Evolutionary conservation across 1,140 invertebrate species (phyloP).

Genomic region (Atta colombica): DNA sequence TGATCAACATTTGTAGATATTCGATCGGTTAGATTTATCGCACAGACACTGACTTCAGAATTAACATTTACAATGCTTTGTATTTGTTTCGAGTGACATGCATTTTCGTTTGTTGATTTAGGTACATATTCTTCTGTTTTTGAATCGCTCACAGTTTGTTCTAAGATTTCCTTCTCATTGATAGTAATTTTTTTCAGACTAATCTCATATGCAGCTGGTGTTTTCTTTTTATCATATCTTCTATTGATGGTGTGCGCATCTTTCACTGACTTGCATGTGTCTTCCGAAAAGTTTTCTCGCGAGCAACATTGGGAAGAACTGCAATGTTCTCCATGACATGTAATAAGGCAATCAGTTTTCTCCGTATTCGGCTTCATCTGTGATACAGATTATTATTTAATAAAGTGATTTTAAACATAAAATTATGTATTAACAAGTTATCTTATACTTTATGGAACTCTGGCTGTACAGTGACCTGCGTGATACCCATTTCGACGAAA

Average conservation of each 20-base stretch:
- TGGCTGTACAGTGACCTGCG: constrained; percentile 92
- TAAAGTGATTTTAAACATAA: not conserved
- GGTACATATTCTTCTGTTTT: not conserved
- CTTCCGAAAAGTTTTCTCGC: constrained; percentile 72
- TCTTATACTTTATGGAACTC: constrained; percentile 88
- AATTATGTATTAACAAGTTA: not conserved
- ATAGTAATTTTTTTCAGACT: constrained; percentile 73
- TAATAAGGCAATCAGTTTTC: constrained; percentile 80
- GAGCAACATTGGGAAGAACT: constrained; percentile 82
- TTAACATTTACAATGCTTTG: constrained; percentile 50
- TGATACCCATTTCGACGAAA: constrained; percentile 91
- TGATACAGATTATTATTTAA: constrained; percentile 8
- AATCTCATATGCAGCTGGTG: constrained; percentile 62
- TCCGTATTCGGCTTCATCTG: constrained; percentile 78
- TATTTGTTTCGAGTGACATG: not conserved
- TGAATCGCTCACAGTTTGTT: not conserved
- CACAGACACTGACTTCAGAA: constrained; percentile 40
- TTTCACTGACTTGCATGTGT: constrained; percentile 48
- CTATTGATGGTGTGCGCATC: constrained; percentile 52
- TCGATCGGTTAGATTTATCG: not conserved
- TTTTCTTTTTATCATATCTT: constrained; percentile 72
- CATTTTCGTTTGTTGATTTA: constrained; percentile 4
- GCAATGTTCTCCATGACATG: constrained; percentile 81
- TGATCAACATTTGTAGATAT: not conserved
- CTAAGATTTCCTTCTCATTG: constrained; percentile 42